Conservation (phyloP, 2,113 vertebrate species). For the Mormyrus iriodes region DNA sequence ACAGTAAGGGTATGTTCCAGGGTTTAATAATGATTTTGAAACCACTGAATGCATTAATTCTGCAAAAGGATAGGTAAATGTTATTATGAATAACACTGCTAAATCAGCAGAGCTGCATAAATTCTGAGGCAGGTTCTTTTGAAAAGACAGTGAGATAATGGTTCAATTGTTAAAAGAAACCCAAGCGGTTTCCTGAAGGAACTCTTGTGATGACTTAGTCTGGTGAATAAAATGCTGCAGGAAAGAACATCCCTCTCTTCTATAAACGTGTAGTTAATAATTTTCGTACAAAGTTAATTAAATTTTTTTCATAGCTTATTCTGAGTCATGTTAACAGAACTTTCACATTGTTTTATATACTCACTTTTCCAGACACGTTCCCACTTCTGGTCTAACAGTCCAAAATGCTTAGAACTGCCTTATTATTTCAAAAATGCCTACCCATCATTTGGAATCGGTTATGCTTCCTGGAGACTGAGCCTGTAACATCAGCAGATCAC, state of each 20-base stretch:
- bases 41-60: neutral
- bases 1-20: neutral
- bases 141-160: neutral
- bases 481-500: constrained; percentile 15
- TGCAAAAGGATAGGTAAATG: neutral
- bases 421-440: neutral
- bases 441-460: neutral
- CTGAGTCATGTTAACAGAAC: neutral
- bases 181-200: neutral
- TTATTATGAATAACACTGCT: neutral
- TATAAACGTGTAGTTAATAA: constrained; percentile 2
- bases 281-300: constrained; percentile 3
- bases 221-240: neutral
- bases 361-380: neutral
- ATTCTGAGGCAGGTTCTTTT: neutral
- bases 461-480: neutral
- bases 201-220: neutral
- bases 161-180: neutral
- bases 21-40: neutral
- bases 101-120: neutral
- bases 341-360: neutral
- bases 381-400: neutral
- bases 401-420: neutral
- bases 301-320: neutral
- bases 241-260: neutral